Conservation (phyloP, 53 echinoderm and acorn worm species). For the Arbacia lixula region DNA sequence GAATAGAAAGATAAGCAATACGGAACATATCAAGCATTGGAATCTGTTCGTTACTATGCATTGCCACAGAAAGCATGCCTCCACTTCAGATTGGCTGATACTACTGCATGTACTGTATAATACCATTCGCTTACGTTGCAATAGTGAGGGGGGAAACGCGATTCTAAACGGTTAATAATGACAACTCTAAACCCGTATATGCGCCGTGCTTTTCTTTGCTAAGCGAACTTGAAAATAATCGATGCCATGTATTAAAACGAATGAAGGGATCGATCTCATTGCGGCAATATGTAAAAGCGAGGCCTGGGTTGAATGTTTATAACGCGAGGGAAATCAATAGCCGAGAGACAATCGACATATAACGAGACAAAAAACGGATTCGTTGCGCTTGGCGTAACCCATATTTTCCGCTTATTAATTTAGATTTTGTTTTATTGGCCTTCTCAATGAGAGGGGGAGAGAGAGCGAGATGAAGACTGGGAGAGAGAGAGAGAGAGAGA, state of each 20-base stretch:
- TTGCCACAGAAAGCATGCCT: too few species aligned
- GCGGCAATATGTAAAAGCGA: slow-evolving; percentile 20
- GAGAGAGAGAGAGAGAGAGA: slow-evolving; percentile 16
- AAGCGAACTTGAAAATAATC: slow-evolving; percentile 48
- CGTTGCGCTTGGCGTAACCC: slow-evolving; percentile 25
- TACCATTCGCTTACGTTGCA: too few species aligned
- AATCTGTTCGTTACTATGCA: too few species aligned
- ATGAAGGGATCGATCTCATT: background rate
- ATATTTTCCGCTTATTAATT: slow-evolving; percentile 57
- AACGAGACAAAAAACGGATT: slow-evolving; percentile 32
- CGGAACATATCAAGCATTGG: too few species aligned
- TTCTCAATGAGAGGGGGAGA: background rate
- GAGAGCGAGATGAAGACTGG: slow-evolving; percentile 1
- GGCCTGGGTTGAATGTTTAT: slow-evolving; percentile 19
- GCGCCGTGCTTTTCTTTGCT: slow-evolving; percentile 38
- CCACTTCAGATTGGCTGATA: too few species aligned
- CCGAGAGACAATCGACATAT: slow-evolving; percentile 32
- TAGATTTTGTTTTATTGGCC: slow-evolving; percentile 58
- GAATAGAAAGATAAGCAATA: too few species aligned
- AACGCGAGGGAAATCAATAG: slow-evolving; percentile 37
- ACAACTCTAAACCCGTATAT: slow-evolving; percentile 12
- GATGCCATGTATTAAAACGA: slow-evolving; percentile 30
- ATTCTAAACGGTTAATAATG: slow-evolving; percentile 22
- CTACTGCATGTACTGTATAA: too few species aligned
- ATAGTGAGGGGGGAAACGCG: background rate